Evolutionary conservation across 2,113 vertebrate species (phyloP), one percentile per base, ranked within the genome.

Genomic region (Brienomyrus longianalis): DNA sequence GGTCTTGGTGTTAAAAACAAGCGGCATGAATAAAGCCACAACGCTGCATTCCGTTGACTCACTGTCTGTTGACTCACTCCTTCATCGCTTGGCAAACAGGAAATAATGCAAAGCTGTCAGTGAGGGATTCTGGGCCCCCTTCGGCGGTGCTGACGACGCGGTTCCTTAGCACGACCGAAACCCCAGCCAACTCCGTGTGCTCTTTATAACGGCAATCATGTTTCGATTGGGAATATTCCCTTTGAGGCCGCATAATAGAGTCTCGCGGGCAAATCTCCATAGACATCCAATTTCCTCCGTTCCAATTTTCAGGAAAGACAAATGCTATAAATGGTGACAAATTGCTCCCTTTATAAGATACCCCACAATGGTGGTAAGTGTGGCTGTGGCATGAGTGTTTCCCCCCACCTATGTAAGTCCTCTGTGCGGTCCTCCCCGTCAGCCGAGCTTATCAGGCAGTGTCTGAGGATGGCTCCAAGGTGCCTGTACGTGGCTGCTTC

Each of bases 351-450:
- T 88, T 77, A 50, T 74, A 51, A 74, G n/a, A 47, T 47, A 52
- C 6, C 23, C 51, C 27, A 35, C 13, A 27, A 11, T 23, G 21
- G 48, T 0, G n/a, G 23, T 86, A 27, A 27, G n/a, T 86, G 15
- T 17, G 31, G 13, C 39, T 88, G 86, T 11, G 4, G 43, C 45
- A 19, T 3, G 66, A n/a, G 43, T 27, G 23, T 11, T 27, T 31
- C 43, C 54, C 54, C 93, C 92, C 88, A 97, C 96, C 96, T 96
- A 74, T 95, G 96, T 90, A 97, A 94, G 77, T 97, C 96, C 89
- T 97, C 96, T 0, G 96, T 97, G 54, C 92, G 93, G 50, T 97
- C 96, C 88, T 96, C 95, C 2, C 95, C 96, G 0, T 96, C 96
- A 0, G 94, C 94, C 13, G 93, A 77, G 50, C 93, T 91, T 95